Percentiles rank a stretch among this genome's conserved stretches.
Evolutionary conservation across 2,888 invertebrate species (phyloP).

Genomic region (Mimumesa dahlbomi): DNA sequence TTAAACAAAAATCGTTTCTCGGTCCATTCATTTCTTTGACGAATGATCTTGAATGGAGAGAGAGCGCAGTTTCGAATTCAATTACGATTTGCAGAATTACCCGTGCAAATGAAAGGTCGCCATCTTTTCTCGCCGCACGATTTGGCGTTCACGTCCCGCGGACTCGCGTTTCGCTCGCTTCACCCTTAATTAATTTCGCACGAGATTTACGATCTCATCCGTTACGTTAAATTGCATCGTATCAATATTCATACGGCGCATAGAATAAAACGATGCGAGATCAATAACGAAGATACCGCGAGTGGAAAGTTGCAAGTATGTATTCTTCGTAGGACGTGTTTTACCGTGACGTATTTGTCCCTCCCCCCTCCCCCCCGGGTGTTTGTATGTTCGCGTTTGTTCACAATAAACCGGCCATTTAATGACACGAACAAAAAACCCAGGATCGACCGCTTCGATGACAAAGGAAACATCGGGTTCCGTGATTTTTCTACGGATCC

Average conservation of each 20-base stretch:
- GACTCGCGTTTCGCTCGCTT: conserved; percentile 28
- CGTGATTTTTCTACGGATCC: too few species aligned
- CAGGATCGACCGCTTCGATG: too few species aligned
- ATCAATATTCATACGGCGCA: conserved; percentile 61
- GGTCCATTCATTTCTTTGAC: conserved; percentile 63
- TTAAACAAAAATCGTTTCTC: conserved; percentile 45
- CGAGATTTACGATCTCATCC: conserved; percentile 65
- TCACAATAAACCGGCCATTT: too few species aligned
- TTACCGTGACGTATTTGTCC: too few species aligned
- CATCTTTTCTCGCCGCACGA: conserved; percentile 37
- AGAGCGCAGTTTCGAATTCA: conserved; percentile 57
- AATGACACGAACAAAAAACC: too few species aligned
- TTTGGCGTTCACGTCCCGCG: conserved; percentile 44
- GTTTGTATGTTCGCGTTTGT: background rate
- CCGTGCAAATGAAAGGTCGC: conserved; percentile 63
- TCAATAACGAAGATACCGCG: conserved; percentile 29
- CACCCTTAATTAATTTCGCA: conserved; percentile 59
- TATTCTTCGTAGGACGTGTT: too few species aligned
- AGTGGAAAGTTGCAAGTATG: background rate
- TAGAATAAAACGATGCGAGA: conserved; percentile 32
- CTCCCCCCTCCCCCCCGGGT: too few species aligned
- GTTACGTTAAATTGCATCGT: conserved; percentile 61
- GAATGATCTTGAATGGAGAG: conserved; percentile 52
- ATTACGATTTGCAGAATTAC: conserved; percentile 66
- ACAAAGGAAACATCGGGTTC: too few species aligned